Conservation (phyloP, 2,888 invertebrate species). For the Leptopilina syphax region DNA sequence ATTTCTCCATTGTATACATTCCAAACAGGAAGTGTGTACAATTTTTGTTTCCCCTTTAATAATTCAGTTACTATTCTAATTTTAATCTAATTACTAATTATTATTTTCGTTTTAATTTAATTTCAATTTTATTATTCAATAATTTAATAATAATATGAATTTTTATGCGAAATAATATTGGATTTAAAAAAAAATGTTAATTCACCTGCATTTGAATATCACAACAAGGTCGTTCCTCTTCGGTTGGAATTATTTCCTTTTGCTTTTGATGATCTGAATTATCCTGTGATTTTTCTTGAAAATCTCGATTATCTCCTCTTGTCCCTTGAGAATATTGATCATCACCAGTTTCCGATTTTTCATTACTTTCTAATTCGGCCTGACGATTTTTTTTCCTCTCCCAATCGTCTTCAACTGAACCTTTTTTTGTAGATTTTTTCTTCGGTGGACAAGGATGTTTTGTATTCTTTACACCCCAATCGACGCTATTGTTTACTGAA, state of each 20-base stretch:
- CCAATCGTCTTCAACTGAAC: not conserved
- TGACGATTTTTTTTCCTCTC: not conserved
- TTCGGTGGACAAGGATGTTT: conserved; percentile 9
- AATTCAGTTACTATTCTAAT: too few species aligned
- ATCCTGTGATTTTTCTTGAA: not conserved
- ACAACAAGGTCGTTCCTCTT: conserved; percentile 16
- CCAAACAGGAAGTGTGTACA: too few species aligned
- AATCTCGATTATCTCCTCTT: not conserved
- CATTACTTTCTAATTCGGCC: not conserved
- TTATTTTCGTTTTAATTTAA: not conserved
- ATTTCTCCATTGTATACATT: too few species aligned
- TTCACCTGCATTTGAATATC: conserved; percentile 24
- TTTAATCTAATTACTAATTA: too few species aligned
- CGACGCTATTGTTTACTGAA: conserved; percentile 20
- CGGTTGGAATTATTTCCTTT: not conserved
- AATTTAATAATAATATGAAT: not conserved
- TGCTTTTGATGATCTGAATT: not conserved
- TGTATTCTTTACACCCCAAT: conserved; percentile 21
- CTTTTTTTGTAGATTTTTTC: not conserved
- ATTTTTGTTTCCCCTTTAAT: too few species aligned
- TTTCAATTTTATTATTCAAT: not conserved
- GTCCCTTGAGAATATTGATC: not conserved
- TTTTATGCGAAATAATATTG: too few species aligned
- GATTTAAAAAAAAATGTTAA: not conserved
- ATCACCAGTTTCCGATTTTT: not conserved